A percentile compares a stretch with the other conserved stretches of the same genome.
These are phyloP conservation scores for Theonella swinhoei DNA, from an alignment of 37 sponge, comb jelly and placozoan genomes.

Conservation along the genomic window DNA sequence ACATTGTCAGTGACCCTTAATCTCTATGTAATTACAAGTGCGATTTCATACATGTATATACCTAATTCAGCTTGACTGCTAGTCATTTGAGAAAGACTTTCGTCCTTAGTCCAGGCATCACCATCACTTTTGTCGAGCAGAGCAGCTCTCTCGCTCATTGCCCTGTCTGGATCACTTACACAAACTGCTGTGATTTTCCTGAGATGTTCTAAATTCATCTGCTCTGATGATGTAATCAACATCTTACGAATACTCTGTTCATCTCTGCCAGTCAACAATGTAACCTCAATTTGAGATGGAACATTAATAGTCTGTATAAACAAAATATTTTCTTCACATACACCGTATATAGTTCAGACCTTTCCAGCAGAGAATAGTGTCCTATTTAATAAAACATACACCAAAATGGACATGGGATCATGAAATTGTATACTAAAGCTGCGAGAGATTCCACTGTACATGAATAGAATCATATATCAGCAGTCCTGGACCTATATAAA, in stretches of 20 bases:
- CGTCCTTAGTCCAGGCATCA: background rate
- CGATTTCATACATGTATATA: no score
- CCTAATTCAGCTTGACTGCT: slow-evolving; percentile 39
- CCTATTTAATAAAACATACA: background rate
- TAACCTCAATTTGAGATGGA: slow-evolving; percentile 69
- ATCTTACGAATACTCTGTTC: background rate
- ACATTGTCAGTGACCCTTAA: no score
- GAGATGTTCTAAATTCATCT: slow-evolving; percentile 59
- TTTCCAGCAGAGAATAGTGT: background rate
- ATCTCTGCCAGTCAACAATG: slow-evolving; percentile 49
- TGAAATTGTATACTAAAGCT: no score
- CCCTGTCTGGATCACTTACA: slow-evolving; percentile 55
- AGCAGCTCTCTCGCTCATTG: background rate
- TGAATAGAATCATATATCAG: no score
- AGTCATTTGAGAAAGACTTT: slow-evolving; percentile 4
- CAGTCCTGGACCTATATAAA: no score
- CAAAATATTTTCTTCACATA: slow-evolving; percentile 2
- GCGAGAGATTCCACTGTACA: no score
- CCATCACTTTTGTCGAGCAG: background rate
- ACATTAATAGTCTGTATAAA: slow-evolving; percentile 3
- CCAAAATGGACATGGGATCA: background rate
- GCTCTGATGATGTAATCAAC: slow-evolving; percentile 23
- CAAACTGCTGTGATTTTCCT: slow-evolving; percentile 61
- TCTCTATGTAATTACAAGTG: no score
- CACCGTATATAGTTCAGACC: background rate